These are phyloP conservation scores for Pentalonia nigronervosa DNA, from an alignment of 1,140 invertebrate genomes.

Conservation along the genomic window DNA sequence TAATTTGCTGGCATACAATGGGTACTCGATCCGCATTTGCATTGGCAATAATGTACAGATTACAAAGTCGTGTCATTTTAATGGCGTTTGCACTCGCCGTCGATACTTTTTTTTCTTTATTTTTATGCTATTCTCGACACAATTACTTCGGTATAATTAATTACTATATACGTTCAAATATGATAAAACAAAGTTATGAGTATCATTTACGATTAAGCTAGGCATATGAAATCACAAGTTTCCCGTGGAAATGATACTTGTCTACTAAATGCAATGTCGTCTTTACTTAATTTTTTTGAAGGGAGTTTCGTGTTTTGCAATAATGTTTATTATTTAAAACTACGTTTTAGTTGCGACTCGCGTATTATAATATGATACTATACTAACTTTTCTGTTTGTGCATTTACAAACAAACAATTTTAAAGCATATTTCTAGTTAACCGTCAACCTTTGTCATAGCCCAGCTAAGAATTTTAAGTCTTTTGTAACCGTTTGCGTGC, in stretches of 20 bases:
- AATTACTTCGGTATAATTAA: neutral
- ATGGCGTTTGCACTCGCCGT: neutral
- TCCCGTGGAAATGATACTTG: neutral
- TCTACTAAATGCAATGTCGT: neutral
- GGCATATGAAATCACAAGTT: neutral
- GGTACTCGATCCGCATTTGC: neutral
- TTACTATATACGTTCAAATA: neutral
- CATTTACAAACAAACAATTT: neutral
- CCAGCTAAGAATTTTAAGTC: slow-evolving; percentile 3
- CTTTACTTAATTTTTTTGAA: neutral
- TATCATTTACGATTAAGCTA: neutral
- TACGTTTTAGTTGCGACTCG: neutral
- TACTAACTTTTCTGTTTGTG: slow-evolving; percentile 10
- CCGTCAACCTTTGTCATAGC: neutral
- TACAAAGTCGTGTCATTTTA: neutral
- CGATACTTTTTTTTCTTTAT: neutral
- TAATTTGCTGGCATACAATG: neutral
- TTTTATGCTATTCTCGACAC: neutral
- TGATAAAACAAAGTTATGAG: neutral
- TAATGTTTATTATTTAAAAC: neutral
- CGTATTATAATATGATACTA: neutral
- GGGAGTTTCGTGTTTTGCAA: neutral
- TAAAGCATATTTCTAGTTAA: slow-evolving; percentile 17
- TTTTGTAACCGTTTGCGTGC: neutral
- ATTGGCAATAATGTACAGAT: neutral